Evolutionary conservation across 2,113 vertebrate genomes (phyloP).

Genomic region (Acanthisitta chloris): DNA sequence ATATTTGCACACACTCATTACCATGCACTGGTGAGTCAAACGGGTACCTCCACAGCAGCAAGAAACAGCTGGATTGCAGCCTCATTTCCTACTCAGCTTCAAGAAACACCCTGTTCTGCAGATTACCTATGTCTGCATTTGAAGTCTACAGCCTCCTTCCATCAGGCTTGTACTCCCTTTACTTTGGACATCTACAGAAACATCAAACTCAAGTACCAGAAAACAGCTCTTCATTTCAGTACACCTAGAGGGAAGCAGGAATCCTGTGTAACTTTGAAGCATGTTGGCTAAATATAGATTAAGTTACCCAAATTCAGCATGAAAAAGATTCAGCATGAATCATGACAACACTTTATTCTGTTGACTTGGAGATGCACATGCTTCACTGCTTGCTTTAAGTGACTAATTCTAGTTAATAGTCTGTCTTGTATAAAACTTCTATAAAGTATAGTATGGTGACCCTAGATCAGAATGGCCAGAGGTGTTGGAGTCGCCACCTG

Average conservation of each 20-base stretch:
- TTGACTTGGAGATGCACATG: not conserved
- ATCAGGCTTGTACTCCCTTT: not conserved
- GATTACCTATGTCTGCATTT: not conserved
- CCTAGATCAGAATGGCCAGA: not conserved
- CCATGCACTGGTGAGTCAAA: not conserved
- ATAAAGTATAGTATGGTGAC: not conserved
- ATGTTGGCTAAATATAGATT: not conserved
- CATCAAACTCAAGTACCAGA: not conserved
- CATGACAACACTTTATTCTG: not conserved
- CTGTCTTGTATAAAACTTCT: not conserved
- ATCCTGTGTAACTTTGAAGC: not conserved
- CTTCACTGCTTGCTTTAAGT: not conserved
- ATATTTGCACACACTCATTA: not conserved
- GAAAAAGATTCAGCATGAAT: not conserved
- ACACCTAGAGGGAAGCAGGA: not conserved
- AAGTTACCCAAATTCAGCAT: not conserved
- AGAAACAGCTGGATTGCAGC: not conserved
- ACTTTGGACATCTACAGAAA: not conserved
- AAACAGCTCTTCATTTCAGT: not conserved
- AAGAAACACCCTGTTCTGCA: not conserved
- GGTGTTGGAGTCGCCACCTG: fast-evolving
- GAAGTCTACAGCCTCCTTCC: not conserved
- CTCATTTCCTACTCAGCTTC: not conserved
- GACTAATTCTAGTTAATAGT: not conserved
- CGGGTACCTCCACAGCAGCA: not conserved